Evolutionary conservation across 1,140 invertebrate species (phyloP).

Genomic region (Drosophila nigrodunni): DNA sequence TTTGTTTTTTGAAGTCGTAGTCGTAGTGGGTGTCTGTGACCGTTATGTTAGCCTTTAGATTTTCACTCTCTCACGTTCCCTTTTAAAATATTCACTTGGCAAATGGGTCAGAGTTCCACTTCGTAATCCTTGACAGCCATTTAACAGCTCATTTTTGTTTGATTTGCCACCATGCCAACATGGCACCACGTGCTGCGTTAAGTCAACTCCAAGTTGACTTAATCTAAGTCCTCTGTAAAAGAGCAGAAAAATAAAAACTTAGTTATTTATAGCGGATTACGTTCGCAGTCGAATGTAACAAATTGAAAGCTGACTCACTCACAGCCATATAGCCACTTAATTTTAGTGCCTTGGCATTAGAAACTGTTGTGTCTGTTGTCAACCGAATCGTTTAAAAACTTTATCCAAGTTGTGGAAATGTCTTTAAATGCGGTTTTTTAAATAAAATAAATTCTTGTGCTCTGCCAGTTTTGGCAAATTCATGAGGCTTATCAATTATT

Average conservation of each 20-base stretch:
- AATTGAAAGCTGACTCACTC: constrained; percentile 48
- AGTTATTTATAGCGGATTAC: constrained; percentile 59
- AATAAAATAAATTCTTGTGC: constrained; percentile 9
- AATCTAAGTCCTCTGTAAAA: constrained; percentile 32
- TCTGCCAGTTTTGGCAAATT: constrained; percentile 5
- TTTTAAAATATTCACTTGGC: constrained; percentile 41
- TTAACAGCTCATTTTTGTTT: constrained; percentile 59
- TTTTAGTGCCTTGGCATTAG: constrained; percentile 46
- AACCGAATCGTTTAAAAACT: background rate
- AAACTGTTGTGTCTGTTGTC: constrained; percentile 1
- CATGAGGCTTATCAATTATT: constrained; percentile 38
- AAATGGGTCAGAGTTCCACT: constrained; percentile 21
- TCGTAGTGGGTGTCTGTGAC: constrained; percentile 10
- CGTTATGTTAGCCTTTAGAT: constrained; percentile 50
- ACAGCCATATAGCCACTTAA: constrained; percentile 42
- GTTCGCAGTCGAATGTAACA: constrained; percentile 35
- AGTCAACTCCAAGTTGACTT: constrained; percentile 18
- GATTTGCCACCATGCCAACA: constrained; percentile 32
- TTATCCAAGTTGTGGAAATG: background rate
- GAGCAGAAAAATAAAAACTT: constrained; percentile 41
- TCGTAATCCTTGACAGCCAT: constrained; percentile 46
- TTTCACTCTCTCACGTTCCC: constrained; percentile 59
- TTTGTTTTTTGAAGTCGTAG: too few species aligned
- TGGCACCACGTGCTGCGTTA: background rate
- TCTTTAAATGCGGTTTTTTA: background rate